Percentiles rank a stretch among this genome's conserved stretches.
These are phyloP conservation scores for Melanchra persicariae DNA, from an alignment of 2,888 invertebrate species.

Conservation along the genomic window DNA sequence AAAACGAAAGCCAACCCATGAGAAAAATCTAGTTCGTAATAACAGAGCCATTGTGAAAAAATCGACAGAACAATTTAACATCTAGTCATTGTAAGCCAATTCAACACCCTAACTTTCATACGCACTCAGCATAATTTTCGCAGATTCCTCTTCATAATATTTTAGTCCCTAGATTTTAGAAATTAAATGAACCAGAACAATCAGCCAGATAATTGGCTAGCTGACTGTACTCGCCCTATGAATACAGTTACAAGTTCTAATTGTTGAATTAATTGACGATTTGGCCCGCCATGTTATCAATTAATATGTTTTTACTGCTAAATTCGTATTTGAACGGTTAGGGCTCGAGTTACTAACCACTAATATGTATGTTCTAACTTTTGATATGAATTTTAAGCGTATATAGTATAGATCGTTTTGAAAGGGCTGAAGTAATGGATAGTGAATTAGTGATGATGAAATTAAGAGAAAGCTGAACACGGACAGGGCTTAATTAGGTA, in stretches of 20 bases:
- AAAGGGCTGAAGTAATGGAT: neutral
- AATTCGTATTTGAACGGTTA: slow-evolving; percentile 13
- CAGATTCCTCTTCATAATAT: too few relatives aligned
- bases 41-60: neutral
- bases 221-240: slow-evolving; percentile 46
- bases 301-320: slow-evolving; percentile 53
- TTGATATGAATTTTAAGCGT: slow-evolving; percentile 34
- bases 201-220: slow-evolving; percentile 1
- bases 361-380: slow-evolving; percentile 25
- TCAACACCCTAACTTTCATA: neutral
- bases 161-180: neutral
- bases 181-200: neutral
- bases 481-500: too few relatives aligned
- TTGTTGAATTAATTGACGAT: slow-evolving; percentile 64
- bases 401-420: neutral
- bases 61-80: neutral
- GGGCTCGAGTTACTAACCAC: slow-evolving; percentile 20
- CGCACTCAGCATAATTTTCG: neutral
- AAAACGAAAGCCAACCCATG: neutral
- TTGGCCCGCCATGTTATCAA: slow-evolving; percentile 49
- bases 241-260: slow-evolving; percentile 61
- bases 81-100: neutral
- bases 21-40: neutral
- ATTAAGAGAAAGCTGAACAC: too few relatives aligned
- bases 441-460: neutral